Percentiles rank a stretch among this genome's conserved stretches.
phyloP scores from a whole-genome alignment of 2,888 invertebrate species.

The Electrophaes corylata region DNA sequence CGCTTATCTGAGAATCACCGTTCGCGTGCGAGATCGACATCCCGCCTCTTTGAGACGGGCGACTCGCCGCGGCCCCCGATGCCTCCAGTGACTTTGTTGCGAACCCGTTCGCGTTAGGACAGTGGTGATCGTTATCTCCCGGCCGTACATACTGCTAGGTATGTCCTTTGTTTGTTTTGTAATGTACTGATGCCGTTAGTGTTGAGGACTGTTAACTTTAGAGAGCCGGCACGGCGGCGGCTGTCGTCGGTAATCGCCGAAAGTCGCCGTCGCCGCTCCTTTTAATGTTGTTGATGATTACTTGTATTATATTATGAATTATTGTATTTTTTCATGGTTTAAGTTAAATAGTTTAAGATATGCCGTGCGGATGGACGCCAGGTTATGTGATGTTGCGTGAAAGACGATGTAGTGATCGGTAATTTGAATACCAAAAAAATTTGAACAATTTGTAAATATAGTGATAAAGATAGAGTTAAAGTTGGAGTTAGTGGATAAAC shows the following conservation, averaged over 20 bases:
- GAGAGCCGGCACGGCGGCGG: slow-evolving; percentile 54
- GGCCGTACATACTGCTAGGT: slow-evolving; percentile 78
- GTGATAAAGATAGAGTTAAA: slow-evolving; percentile 72
- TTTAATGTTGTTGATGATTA: slow-evolving; percentile 79
- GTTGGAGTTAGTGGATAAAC: slow-evolving; percentile 73
- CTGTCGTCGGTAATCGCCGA: slow-evolving; percentile 48
- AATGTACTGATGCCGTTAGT: slow-evolving; percentile 71
- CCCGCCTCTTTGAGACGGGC: slow-evolving; percentile 85
- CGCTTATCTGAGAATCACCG: slow-evolving; percentile 87
- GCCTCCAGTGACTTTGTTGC: slow-evolving; percentile 70
- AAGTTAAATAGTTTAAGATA: slow-evolving; percentile 78
- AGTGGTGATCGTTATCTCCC: slow-evolving; percentile 78
- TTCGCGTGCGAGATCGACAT: slow-evolving; percentile 87
- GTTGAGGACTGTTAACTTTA: slow-evolving; percentile 71
- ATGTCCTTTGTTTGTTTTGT: slow-evolving; percentile 81
- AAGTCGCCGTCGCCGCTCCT: slow-evolving; percentile 54
- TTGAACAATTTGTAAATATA: slow-evolving; percentile 84
- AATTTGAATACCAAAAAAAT: slow-evolving; percentile 84
- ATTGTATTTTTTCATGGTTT: slow-evolving; percentile 82
- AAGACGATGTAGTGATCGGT: slow-evolving; percentile 75
- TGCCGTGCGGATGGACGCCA: slow-evolving; percentile 71
- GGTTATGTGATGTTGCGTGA: slow-evolving; percentile 64
- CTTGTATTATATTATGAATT: slow-evolving; percentile 80
- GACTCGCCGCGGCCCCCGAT: slow-evolving; percentile 75
- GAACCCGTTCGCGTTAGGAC: slow-evolving; percentile 66